Evolutionary conservation across 2,113 vertebrate species (phyloP).

Genomic region (Ceratotherium simum): DNA sequence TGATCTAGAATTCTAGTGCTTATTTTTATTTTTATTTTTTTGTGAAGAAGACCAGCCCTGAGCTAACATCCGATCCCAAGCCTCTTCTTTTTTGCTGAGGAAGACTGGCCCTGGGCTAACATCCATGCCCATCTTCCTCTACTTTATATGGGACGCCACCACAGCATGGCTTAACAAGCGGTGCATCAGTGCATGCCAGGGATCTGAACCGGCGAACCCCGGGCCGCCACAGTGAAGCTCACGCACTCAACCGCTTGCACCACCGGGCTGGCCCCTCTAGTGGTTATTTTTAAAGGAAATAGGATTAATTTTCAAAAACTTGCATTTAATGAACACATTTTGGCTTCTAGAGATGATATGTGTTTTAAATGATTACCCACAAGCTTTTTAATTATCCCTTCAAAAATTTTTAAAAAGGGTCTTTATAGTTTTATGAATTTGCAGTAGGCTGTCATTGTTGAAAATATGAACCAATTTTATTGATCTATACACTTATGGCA

Average conservation of each 20-base stretch:
- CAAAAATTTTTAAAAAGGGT: background rate
- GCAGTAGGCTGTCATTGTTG: background rate
- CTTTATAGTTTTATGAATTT: background rate
- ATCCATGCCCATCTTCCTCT: too few species aligned
- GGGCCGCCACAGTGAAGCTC: too few species aligned
- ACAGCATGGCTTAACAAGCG: too few species aligned
- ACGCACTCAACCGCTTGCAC: too few species aligned
- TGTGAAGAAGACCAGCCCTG: too few species aligned
- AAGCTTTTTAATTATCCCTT: background rate
- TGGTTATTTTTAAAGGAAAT: constrained; percentile 10
- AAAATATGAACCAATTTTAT: background rate
- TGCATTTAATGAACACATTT: background rate
- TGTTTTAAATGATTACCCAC: background rate
- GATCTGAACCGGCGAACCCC: too few species aligned
- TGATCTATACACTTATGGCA: background rate
- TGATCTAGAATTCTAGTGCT: background rate
- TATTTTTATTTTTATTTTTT: background rate
- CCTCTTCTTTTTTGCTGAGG: too few species aligned
- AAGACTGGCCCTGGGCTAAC: too few species aligned
- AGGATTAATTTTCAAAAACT: background rate
- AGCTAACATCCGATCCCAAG: too few species aligned
- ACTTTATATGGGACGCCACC: too few species aligned
- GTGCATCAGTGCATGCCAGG: too few species aligned
- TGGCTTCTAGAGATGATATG: background rate
- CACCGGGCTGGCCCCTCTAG: too few species aligned